phyloP scores from a whole-genome alignment of 2,888 invertebrate species.

The Orchesellides sinensis region DNA sequence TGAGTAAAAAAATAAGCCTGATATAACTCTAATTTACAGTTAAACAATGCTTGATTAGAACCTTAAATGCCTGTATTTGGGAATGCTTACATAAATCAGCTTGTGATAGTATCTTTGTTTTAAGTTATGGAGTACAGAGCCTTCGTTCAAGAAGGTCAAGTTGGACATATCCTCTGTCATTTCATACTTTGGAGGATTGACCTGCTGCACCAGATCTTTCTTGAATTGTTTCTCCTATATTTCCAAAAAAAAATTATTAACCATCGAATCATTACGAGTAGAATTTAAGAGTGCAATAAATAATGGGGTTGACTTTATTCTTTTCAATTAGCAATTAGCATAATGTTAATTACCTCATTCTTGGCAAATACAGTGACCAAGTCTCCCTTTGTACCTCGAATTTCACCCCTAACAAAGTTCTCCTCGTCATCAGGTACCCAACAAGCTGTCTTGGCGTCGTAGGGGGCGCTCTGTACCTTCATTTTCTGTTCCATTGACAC shows the following conservation, averaged over 20 bases:
- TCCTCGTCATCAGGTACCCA: slow-evolving; percentile 99
- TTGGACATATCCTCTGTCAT: slow-evolving; percentile 99
- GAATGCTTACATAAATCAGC: slow-evolving; percentile 89
- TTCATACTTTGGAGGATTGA: slow-evolving; percentile 99
- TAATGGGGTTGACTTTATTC: too few species aligned
- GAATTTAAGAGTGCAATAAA: too few species aligned
- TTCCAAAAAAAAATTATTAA: slow-evolving; percentile 1
- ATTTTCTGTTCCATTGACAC: slow-evolving; percentile 95
- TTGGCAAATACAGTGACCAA: slow-evolving; percentile 87
- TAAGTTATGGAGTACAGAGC: slow-evolving; percentile 98
- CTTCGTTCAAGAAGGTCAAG: slow-evolving; percentile 99
- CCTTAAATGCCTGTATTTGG: not conserved
- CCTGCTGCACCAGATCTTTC: slow-evolving; percentile 96
- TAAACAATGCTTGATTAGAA: not conserved
- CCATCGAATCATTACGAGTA: too few species aligned
- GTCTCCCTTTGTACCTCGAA: slow-evolving; percentile 99
- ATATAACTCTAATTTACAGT: not conserved
- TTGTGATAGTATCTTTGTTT: slow-evolving; percentile 97
- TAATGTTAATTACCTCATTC: slow-evolving; percentile 63
- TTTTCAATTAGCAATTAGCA: too few species aligned
- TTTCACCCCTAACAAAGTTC: slow-evolving; percentile 97
- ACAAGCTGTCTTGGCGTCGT: slow-evolving; percentile 99
- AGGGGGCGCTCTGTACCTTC: slow-evolving; percentile 98
- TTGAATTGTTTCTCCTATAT: slow-evolving; percentile 93
- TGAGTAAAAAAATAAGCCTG: slow-evolving; percentile 4